These are phyloP conservation scores for Drosophila parvula DNA, from an alignment of 1,140 invertebrate species.

Conservation along the genomic window DNA sequence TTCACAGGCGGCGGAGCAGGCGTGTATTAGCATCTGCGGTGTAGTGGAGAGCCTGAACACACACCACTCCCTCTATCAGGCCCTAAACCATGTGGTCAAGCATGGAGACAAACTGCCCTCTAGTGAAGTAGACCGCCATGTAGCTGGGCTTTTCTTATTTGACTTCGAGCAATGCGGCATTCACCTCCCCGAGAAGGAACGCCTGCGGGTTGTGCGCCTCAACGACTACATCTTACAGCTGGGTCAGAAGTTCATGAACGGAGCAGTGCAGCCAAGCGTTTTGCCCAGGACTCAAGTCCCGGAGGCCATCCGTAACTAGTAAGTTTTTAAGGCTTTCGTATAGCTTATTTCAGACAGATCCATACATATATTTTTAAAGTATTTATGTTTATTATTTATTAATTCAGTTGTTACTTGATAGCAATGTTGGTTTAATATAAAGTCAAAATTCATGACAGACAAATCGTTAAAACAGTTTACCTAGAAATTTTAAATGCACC, in stretches of 20 bases:
- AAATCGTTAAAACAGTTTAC: no score
- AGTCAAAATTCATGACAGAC: no score
- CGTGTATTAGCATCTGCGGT: slow-evolving; percentile 93
- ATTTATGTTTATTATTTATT: no score
- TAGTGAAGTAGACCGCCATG: slow-evolving; percentile 91
- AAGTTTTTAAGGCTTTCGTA: slow-evolving; percentile 79
- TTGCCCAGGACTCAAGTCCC: slow-evolving; percentile 89
- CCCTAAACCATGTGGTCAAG: slow-evolving; percentile 88
- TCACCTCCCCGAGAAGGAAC: slow-evolving; percentile 92
- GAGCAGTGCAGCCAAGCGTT: slow-evolving; percentile 88
- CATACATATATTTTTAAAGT: no score
- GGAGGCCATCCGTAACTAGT: slow-evolving; percentile 89
- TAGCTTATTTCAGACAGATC: not conserved
- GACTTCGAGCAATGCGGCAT: slow-evolving; percentile 99
- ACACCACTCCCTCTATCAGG: slow-evolving; percentile 91
- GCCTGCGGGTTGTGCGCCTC: slow-evolving; percentile 91
- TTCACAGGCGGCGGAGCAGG: slow-evolving; percentile 92
- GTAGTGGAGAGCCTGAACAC: slow-evolving; percentile 98
- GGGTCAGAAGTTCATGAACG: slow-evolving; percentile 94
- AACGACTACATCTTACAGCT: slow-evolving; percentile 92
- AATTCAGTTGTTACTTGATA: no score
- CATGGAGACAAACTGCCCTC: slow-evolving; percentile 89
- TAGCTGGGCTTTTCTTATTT: slow-evolving; percentile 95
- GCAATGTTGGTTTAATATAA: not conserved
- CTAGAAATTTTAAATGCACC: no score